Conservation (phyloP, 2,888 invertebrate species). For the Trichogramma dendrolimi region DNA sequence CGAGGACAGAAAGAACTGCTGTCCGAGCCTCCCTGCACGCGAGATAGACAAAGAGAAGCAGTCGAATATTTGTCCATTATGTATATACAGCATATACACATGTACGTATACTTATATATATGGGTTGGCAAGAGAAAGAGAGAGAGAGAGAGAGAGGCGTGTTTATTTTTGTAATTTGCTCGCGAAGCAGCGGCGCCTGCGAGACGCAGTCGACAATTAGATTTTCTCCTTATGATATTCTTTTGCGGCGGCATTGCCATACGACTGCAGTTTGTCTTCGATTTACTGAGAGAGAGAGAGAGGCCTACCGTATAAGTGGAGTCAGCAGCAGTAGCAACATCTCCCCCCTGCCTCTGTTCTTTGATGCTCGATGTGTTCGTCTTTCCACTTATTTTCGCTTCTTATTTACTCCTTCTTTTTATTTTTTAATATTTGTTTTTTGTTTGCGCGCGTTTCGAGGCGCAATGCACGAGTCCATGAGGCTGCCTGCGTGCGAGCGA, state of each 20-base stretch:
- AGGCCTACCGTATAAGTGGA: conserved; percentile 49
- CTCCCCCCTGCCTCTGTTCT: conserved; percentile 5
- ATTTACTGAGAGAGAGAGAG: too few species aligned
- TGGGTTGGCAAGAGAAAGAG: background rate
- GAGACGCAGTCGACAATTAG: conserved; percentile 48
- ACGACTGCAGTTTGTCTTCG: too few species aligned
- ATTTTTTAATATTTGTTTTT: background rate
- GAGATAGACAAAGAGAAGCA: background rate
- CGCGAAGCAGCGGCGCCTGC: conserved; percentile 33
- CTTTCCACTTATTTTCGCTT: background rate
- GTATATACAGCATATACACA: too few species aligned
- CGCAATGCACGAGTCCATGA: too few species aligned
- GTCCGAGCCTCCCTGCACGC: too few species aligned
- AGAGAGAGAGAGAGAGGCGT: conserved; percentile 31
- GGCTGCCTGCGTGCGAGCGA: too few species aligned
- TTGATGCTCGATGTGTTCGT: background rate
- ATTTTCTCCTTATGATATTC: conserved; percentile 37
- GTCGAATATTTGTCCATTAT: background rate
- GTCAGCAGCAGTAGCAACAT: conserved; percentile 23
- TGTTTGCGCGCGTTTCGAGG: too few species aligned
- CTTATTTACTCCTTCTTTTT: background rate
- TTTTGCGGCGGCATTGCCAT: too few species aligned
- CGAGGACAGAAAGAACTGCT: too few species aligned
- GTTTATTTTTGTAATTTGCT: conserved; percentile 52
- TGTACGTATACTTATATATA: background rate